Conservation (phyloP, 92 coral and sea anemone species). For the Siderastrea siderea region DNA sequence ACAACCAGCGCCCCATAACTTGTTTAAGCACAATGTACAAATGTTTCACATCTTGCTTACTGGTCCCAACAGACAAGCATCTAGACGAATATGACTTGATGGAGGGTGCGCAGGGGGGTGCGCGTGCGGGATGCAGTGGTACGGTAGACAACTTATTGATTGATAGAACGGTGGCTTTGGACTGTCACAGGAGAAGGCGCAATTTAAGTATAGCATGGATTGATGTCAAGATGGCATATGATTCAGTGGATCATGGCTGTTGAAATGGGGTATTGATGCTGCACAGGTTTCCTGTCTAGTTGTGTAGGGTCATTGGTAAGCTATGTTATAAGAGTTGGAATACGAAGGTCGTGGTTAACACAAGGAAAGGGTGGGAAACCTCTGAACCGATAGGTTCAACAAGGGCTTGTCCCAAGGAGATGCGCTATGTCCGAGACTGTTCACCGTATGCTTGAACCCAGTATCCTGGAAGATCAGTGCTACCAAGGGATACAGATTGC, state of each 20-base stretch:
- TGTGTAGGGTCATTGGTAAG: slow-evolving; percentile 39
- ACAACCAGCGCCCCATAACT: too few species aligned
- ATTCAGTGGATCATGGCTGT: slow-evolving; percentile 58
- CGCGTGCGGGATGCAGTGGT: background rate
- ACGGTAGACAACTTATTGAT: slow-evolving; percentile 5
- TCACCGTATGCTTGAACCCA: slow-evolving; percentile 44
- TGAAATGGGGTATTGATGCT: slow-evolving; percentile 50
- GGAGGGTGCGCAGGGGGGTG: background rate
- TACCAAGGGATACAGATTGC: slow-evolving; percentile 66
- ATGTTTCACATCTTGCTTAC: too few species aligned
- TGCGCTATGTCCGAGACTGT: slow-evolving; percentile 60
- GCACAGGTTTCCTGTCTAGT: slow-evolving; percentile 70
- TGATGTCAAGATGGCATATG: too few species aligned
- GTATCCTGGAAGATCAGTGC: slow-evolving; percentile 54
- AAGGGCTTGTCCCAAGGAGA: slow-evolving; percentile 61
- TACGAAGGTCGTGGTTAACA: slow-evolving; percentile 41
- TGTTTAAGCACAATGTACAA: too few species aligned
- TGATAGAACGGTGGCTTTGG: slow-evolving; percentile 3
- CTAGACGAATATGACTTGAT: too few species aligned
- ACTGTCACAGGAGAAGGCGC: too few species aligned
- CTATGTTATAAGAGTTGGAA: slow-evolving; percentile 53
- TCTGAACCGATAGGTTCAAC: slow-evolving; percentile 44
- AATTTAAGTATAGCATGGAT: too few species aligned
- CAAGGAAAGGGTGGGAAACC: slow-evolving; percentile 53
- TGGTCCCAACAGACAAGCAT: too few species aligned